Base-by-base conservation (phyloP, 2,888 invertebrate genomes). In the Tenthredo amoena region DNA sequence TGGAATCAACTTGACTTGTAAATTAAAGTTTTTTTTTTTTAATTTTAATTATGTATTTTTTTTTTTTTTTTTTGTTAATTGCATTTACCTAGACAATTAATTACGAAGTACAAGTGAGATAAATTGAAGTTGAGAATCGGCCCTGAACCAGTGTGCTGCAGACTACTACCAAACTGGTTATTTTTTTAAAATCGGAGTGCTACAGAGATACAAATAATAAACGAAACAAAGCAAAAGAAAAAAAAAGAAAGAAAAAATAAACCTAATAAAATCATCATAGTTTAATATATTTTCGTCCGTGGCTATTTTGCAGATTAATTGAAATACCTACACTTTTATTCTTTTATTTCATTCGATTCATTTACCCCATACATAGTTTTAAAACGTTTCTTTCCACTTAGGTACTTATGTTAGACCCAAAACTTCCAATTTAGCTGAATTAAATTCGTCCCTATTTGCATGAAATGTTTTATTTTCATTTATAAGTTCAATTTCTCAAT, bases 111-210 rank as follows among this genome's bases (percentile, higher is more conserved):
- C 87, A 87, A 87, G 87, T 87, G 87, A 74, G 87, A 87, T 90
- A 87, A 88, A 77, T 86, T 88, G 87, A 89, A 68, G 91, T 92
- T 91, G 91, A 91, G 91, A 90, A 58, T 91, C 91, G 88, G 91
- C 92, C 92, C 91, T 91, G 91, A 92, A 92, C 90, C 91, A 86
- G 89, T 90, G 89, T 85, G 85, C 87, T 87, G 88, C 87, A 89
- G 77, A 86, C 84, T 88, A 85, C 81, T 88, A 89, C 89, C 88
- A 92, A 91, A 92, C 88, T 90, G 88, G 91, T 92, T 92, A 91
- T 92, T 55, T 92, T 92, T 92, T 93, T 92, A 91, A 90, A 90
- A 89, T 88, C 83, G 87, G 89, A 90, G 89, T 91, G 90, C 89
- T 89, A 87, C 90, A 89, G 88, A 89, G 88, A 88, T 88, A 74